phyloP scores from a whole-genome alignment of 2,113 vertebrate species.

The Pomatostomus ruficeps region DNA sequence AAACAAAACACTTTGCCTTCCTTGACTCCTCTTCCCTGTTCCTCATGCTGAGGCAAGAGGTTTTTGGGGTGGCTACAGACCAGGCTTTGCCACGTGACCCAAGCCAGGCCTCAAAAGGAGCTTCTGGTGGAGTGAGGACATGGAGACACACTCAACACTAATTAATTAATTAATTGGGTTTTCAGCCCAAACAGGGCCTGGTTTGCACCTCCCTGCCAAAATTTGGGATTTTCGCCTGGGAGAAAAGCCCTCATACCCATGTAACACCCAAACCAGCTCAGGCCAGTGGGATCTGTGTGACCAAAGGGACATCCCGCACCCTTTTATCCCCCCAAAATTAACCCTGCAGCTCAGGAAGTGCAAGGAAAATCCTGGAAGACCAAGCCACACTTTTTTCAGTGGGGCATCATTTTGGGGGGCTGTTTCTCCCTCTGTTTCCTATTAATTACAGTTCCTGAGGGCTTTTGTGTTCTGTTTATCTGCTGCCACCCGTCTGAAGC shows the following conservation, averaged over 20 bases:
- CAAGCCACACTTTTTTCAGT: neutral
- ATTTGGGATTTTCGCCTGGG: neutral
- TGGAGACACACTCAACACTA: accelerated
- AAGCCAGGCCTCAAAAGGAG: neutral
- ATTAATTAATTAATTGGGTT: neutral
- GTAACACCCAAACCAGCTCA: neutral
- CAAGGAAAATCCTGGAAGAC: neutral
- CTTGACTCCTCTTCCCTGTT: neutral
- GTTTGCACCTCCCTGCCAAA: neutral
- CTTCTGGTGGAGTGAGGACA: neutral
- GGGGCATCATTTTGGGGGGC: neutral
- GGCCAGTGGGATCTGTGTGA: neutral
- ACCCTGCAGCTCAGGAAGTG: neutral
- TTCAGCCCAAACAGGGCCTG: neutral
- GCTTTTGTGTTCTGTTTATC: neutral
- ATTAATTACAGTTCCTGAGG: neutral
- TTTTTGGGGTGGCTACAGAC: neutral
- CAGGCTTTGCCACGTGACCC: neutral
- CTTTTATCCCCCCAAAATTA: neutral
- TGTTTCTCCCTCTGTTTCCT: neutral
- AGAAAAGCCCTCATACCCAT: neutral
- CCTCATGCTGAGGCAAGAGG: accelerated
- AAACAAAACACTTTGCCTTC: neutral
- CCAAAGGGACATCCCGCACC: neutral
- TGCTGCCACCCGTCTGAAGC: neutral